Percentiles rank a stretch among this genome's conserved stretches.
phyloP scores from a whole-genome alignment of 2,113 vertebrate genomes.

The Macquaria ambigua region DNA sequence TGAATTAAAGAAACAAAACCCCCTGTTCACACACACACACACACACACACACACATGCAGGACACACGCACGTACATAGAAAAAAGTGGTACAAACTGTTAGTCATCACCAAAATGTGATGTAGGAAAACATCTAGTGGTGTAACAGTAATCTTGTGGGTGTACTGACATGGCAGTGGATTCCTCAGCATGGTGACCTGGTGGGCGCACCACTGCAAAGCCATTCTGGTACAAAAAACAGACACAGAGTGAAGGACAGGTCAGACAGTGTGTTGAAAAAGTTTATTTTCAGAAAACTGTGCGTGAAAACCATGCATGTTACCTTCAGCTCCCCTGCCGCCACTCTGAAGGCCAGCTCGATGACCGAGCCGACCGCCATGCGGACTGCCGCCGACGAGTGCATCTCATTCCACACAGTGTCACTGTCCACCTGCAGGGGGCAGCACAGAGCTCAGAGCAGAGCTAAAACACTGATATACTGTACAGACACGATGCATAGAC shows the following conservation, averaged over 20 bases:
- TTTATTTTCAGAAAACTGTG: not conserved
- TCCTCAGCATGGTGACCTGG: conserved; percentile 81
- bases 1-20: conserved; percentile 82
- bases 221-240: conserved; percentile 59
- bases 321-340: conserved; percentile 79
- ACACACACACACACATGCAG: conserved; percentile 17
- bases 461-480: not conserved
- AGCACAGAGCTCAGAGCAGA: conserved; percentile 15
- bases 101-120: not conserved
- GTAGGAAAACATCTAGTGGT: not conserved
- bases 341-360: conserved; percentile 80
- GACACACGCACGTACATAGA: not conserved
- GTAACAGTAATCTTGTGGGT: not conserved
- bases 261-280: not conserved
- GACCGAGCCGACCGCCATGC: conserved; percentile 80
- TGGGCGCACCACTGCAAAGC: conserved; percentile 79
- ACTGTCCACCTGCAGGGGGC: conserved; percentile 76
- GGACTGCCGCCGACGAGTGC: conserved; percentile 79
- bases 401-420: conserved; percentile 82
- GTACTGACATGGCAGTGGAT: conserved; percentile 79
- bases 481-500: not conserved
- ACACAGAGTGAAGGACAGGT: not conserved
- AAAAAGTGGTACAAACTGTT: not conserved
- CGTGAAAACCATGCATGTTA: conserved; percentile 15
- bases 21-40: conserved; percentile 68